Base-by-base conservation (phyloP, 2,797 vertebrate genomes). In the Bovichtus variegatus region DNA sequence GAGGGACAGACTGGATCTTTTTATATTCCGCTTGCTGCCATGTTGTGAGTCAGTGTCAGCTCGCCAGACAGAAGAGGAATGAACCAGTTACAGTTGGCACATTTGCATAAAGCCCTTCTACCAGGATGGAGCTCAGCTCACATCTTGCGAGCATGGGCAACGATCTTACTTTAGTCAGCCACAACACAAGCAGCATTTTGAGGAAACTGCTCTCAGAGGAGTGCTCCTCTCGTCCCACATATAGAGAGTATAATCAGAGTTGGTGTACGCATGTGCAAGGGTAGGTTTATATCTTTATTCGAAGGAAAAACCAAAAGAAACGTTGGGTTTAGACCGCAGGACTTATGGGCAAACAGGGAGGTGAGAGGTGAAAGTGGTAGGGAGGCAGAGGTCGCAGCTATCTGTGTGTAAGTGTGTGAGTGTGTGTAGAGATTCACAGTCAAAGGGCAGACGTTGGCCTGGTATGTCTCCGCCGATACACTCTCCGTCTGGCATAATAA, bases 401-500 rank as follows among this genome's bases (percentile, higher is more conserved):
- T 60, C 12, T 38, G 36, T 74, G 49, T 65, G 36, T 68, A 51
- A 71, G 47, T 43, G 65, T 53, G 50, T 38, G 29, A 61, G 47
- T 57, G 59, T 57, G 59, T 59, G 41, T 9, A 18, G 53, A 67
- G 67, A 57, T 51, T 46, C 29, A 58, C 58, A 76, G 58, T 75
- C 78, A 76, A 75, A 72, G 74, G 81, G 71, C 68, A 83, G 76
- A 80, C 46, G 3, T 58, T 54, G 60, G 59, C 68, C 72, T 76
- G 72, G 57, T 74, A 61, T 81, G 86, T 71, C 60, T 86, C 69
- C 1, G 1, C 55, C 12, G 62, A 79, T 63, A 47, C 82, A 69
- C 62, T 71, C 80, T 47, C 78, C 47, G 84, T 87, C 82, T 87
- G 86, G 76, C 83, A 85, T 80, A 80, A 87, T 90, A 85, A 84